These are phyloP conservation scores for Leptinotarsa texana DNA, from an alignment of 1,140 invertebrate species.

Conservation along the genomic window DNA sequence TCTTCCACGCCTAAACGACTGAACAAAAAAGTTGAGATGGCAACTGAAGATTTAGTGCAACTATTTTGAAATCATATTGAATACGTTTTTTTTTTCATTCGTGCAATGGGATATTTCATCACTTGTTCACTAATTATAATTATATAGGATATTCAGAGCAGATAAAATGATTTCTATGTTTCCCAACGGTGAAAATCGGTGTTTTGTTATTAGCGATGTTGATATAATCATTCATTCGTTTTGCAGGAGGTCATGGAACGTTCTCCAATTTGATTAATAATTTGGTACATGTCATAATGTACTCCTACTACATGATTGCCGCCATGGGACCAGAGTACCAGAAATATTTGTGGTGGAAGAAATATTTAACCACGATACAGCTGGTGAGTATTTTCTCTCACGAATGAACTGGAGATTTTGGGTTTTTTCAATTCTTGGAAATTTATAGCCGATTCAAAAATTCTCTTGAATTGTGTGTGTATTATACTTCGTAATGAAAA, in stretches of 20 bases:
- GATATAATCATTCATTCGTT: conserved; percentile 26
- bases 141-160: neutral
- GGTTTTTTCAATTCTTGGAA: too few species aligned
- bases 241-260: conserved; percentile 84
- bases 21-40: too few species aligned
- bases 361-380: conserved; percentile 88
- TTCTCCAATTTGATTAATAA: conserved; percentile 93
- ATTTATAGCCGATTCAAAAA: too few species aligned
- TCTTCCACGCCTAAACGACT: too few species aligned
- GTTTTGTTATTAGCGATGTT: neutral
- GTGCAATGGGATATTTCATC: neutral
- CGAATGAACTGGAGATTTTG: too few species aligned
- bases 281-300: conserved; percentile 94
- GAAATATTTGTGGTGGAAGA: conserved; percentile 95
- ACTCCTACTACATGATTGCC: conserved; percentile 88
- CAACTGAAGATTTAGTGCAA: too few species aligned
- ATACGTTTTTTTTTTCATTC: too few species aligned
- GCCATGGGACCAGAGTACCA: conserved; percentile 89
- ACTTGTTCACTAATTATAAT: neutral
- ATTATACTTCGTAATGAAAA: too few species aligned
- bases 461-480: too few species aligned
- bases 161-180: neutral
- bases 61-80: too few species aligned
- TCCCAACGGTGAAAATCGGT: neutral
- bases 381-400: conserved; percentile 65